Percentiles rank a stretch among this genome's conserved stretches.
These are phyloP conservation scores for Mellilla xanthometata DNA, from an alignment of 2,888 invertebrate species.

Conservation along the genomic window DNA sequence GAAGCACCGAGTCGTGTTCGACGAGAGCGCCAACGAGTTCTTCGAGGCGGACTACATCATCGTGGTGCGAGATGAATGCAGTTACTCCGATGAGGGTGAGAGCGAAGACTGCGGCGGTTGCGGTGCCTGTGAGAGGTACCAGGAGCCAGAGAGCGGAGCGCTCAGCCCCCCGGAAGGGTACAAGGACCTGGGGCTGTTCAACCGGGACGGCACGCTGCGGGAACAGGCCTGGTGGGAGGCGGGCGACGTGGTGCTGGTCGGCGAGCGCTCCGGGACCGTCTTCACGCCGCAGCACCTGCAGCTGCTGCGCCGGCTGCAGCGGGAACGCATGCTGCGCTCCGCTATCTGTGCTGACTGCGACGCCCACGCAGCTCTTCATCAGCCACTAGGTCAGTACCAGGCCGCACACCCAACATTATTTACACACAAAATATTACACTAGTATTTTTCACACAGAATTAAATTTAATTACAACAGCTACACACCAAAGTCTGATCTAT, in stretches of 20 bases:
- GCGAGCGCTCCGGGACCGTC: conserved; percentile 82
- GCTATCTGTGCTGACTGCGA: conserved; percentile 78
- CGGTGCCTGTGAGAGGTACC: conserved; percentile 79
- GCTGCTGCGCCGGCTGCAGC: conserved; percentile 85
- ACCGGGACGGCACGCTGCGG: conserved; percentile 79
- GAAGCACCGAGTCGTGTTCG: conserved; percentile 92
- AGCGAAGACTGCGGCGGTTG: conserved; percentile 86
- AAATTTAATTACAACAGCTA: no score
- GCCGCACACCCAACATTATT: neutral
- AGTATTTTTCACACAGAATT: no score
- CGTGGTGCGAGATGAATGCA: conserved; percentile 93
- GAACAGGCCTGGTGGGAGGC: conserved; percentile 83
- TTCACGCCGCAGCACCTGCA: conserved; percentile 86
- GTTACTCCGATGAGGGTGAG: conserved; percentile 91
- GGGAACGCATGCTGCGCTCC: conserved; percentile 82
- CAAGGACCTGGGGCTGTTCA: conserved; percentile 90
- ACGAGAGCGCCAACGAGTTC: conserved; percentile 94
- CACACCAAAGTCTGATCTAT: no score
- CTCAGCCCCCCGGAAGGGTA: conserved; percentile 96
- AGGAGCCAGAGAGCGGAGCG: conserved; percentile 91
- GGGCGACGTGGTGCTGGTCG: conserved; percentile 81
- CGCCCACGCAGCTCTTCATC: conserved; percentile 71
- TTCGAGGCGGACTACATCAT: conserved; percentile 97
- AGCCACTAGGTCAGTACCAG: conserved; percentile 70
- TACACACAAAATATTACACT: no score